Evolutionary conservation across 1,140 invertebrate species (phyloP).

Genomic region (Metaphire vulgaris): DNA sequence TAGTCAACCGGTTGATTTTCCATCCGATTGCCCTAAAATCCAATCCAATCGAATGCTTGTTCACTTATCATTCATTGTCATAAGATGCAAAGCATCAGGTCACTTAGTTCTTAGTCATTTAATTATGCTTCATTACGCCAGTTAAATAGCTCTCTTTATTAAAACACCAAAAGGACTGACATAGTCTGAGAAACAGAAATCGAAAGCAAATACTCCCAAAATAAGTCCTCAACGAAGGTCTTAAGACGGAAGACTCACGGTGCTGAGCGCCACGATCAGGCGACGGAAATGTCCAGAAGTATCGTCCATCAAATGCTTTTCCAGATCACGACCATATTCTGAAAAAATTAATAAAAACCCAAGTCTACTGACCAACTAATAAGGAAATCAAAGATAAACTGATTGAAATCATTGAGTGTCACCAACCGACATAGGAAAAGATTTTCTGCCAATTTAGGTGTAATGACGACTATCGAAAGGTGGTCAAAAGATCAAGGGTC

Average conservation of each 20-base stretch:
- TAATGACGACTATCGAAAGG: not conserved
- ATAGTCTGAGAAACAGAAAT: not conserved
- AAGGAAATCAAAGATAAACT: not conserved
- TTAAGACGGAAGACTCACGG: not conserved
- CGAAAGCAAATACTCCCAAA: too few relatives aligned
- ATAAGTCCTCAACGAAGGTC: not conserved
- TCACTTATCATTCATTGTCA: not conserved
- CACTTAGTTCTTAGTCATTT: not conserved
- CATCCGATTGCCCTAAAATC: constrained; percentile 19
- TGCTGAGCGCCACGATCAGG: constrained; percentile 31
- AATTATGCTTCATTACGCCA: not conserved
- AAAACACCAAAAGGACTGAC: not conserved
- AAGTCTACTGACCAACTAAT: not conserved
- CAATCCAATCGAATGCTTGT: not conserved
- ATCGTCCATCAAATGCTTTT: constrained; percentile 34
- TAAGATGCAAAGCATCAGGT: not conserved
- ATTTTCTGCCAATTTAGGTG: not conserved
- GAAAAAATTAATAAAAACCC: constrained; percentile 10
- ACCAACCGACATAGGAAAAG: not conserved
- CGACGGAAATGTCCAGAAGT: constrained; percentile 33
- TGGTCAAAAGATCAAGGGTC: not conserved
- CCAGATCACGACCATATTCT: constrained; percentile 30
- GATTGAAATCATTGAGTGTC: not conserved
- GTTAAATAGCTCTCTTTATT: not conserved
- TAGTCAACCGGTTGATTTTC: constrained; percentile 11